Evolutionary conservation across 2,888 invertebrate species (phyloP).

Genomic region (Drosophila austrosaltans): DNA sequence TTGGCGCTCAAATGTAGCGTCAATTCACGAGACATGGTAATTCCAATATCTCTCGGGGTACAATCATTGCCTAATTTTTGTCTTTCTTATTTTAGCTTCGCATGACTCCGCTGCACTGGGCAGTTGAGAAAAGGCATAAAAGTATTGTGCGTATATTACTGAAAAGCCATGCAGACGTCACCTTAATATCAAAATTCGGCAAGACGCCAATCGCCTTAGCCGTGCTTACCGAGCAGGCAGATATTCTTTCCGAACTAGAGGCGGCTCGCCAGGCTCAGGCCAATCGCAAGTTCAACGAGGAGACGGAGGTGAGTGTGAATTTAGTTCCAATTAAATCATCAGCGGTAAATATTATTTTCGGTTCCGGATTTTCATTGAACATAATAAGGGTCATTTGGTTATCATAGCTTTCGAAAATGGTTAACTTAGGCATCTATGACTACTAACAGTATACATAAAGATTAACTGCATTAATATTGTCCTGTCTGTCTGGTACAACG

Average conservation of each 20-base stretch:
- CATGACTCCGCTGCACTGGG: conserved; percentile 98
- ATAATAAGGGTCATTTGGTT: not conserved
- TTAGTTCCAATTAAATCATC: not conserved
- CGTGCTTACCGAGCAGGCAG: conserved; percentile 86
- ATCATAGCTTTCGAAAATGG: no score
- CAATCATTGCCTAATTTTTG: not conserved
- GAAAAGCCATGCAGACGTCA: conserved; percentile 89
- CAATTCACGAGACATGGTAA: conserved; percentile 91
- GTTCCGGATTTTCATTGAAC: not conserved
- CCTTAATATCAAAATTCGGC: conserved; percentile 88
- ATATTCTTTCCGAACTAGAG: conserved; percentile 86
- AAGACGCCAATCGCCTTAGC: conserved; percentile 89
- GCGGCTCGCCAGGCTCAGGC: conserved; percentile 81
- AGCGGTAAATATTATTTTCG: not conserved
- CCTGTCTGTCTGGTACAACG: no score
- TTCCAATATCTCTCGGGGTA: not conserved
- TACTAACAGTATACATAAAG: no score
- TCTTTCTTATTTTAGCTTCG: conserved; percentile 85
- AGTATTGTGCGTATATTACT: conserved; percentile 89
- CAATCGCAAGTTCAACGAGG: conserved; percentile 77
- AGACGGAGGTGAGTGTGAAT: conserved; percentile 74
- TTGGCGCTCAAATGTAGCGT: conserved; percentile 89
- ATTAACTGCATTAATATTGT: no score
- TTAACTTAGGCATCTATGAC: no score
- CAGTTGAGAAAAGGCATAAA: conserved; percentile 91